A percentile compares a stretch with the other conserved stretches of the same genome.
phyloP scores from a whole-genome alignment of 2,888 invertebrate genomes.

The Melinaea menophilus region DNA sequence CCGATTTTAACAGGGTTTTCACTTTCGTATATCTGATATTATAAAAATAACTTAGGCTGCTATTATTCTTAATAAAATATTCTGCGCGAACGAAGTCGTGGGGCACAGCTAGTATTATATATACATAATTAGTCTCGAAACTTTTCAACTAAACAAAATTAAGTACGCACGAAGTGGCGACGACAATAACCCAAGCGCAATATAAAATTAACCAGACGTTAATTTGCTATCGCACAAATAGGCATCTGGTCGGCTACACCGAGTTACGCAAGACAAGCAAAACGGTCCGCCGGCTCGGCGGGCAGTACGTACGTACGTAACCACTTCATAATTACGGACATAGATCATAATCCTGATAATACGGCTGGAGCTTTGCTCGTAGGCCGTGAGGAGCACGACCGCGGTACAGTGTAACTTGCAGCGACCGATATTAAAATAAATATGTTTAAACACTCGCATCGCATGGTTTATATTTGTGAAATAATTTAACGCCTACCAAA shows the following conservation, averaged over 20 bases:
- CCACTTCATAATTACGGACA: slow-evolving; percentile 59
- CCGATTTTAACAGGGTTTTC: too few relatives aligned
- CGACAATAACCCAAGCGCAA: slow-evolving; percentile 64
- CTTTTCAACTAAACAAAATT: slow-evolving; percentile 63
- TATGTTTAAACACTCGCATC: slow-evolving; percentile 23
- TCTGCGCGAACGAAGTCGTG: not conserved
- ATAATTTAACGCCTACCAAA: too few relatives aligned
- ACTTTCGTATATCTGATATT: too few relatives aligned
- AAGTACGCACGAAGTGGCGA: slow-evolving; percentile 67
- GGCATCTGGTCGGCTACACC: slow-evolving; percentile 66
- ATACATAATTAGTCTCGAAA: slow-evolving; percentile 26
- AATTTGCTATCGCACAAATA: slow-evolving; percentile 62
- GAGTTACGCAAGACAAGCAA: slow-evolving; percentile 71
- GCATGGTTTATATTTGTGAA: too few relatives aligned
- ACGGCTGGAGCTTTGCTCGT: slow-evolving; percentile 61
- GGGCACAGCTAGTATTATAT: not conserved
- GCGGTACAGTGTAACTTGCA: slow-evolving; percentile 68
- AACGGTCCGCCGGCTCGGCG: slow-evolving; percentile 55
- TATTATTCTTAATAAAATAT: too few relatives aligned
- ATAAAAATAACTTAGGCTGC: too few relatives aligned
- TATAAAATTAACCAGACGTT: slow-evolving; percentile 40
- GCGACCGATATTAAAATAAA: slow-evolving; percentile 26
- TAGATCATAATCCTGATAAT: slow-evolving; percentile 72
- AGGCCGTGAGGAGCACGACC: slow-evolving; percentile 67
- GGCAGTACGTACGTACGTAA: slow-evolving; percentile 66